Conservation (phyloP, 2,888 invertebrate genomes). For the Heliconius erato region DNA sequence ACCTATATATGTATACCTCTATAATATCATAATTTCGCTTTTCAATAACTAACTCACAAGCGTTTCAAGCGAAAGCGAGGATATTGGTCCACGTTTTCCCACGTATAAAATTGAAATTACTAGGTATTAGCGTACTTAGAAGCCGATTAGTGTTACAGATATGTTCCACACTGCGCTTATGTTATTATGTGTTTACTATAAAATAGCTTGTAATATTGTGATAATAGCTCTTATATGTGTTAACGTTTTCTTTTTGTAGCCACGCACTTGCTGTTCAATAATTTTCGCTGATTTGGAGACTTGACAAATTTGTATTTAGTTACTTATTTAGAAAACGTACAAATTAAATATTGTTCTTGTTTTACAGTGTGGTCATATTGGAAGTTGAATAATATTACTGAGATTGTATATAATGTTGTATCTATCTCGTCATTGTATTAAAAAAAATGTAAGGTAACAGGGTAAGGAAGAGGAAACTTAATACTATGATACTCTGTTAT, state of each 20-base stretch:
- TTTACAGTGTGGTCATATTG: neutral
- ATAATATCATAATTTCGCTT: constrained; percentile 24
- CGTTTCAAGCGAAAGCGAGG: constrained; percentile 46
- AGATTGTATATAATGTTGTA: neutral
- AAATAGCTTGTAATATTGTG: neutral
- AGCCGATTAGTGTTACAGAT: constrained; percentile 51
- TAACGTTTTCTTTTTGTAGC: neutral
- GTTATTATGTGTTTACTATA: neutral
- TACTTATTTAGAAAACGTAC: too few relatives aligned
- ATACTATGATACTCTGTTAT: too few relatives aligned
- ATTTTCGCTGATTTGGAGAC: neutral
- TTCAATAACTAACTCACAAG: constrained; percentile 28
- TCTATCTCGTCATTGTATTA: neutral
- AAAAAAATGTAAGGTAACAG: too few relatives aligned
- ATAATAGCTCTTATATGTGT: neutral
- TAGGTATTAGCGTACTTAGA: constrained; percentile 57
- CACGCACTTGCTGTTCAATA: neutral
- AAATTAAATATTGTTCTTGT: neutral
- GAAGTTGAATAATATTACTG: neutral
- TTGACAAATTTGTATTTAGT: too few relatives aligned
- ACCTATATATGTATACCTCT: neutral
- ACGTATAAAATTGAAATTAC: constrained; percentile 61
- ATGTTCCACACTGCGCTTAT: constrained; percentile 50
- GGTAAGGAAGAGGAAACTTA: too few relatives aligned
- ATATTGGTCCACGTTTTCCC: constrained; percentile 49